Conservation (phyloP, 1,140 invertebrate species). For the Bombus fervidus region DNA sequence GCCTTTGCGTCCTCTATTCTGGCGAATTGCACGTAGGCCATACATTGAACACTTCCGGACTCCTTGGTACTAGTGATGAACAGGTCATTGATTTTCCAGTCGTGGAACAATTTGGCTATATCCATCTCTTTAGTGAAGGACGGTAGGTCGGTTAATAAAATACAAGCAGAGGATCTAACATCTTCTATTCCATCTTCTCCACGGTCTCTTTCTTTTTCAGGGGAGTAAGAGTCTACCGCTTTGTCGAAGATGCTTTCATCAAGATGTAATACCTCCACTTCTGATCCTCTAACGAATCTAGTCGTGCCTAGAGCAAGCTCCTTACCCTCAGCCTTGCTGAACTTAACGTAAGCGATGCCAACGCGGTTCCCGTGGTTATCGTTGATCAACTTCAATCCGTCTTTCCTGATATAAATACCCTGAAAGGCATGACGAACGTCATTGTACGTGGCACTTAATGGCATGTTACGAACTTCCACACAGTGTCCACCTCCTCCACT, state of each 20-base stretch:
- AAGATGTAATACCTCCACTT: slow-evolving; percentile 85
- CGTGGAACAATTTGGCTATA: slow-evolving; percentile 89
- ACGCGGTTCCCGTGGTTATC: slow-evolving; percentile 90
- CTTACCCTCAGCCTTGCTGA: slow-evolving; percentile 87
- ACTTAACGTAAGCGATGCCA: slow-evolving; percentile 91
- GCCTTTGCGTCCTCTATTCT: slow-evolving; percentile 86
- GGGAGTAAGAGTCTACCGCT: slow-evolving; percentile 85
- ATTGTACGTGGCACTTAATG: slow-evolving; percentile 86
- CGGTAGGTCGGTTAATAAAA: slow-evolving; percentile 88
- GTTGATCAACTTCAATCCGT: slow-evolving; percentile 93
- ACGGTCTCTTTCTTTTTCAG: slow-evolving; percentile 73
- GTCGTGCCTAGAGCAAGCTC: slow-evolving; percentile 85
- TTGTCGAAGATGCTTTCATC: slow-evolving; percentile 86
- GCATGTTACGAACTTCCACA: slow-evolving; percentile 88
- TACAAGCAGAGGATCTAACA: slow-evolving; percentile 80
- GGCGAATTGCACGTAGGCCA: slow-evolving; percentile 89
- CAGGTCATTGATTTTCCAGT: slow-evolving; percentile 86
- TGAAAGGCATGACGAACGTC: slow-evolving; percentile 92
- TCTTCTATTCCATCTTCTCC: slow-evolving; percentile 69
- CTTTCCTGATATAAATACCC: slow-evolving; percentile 89
- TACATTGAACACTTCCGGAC: slow-evolving; percentile 83
- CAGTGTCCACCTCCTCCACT: slow-evolving; percentile 80
- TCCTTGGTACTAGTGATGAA: slow-evolving; percentile 87
- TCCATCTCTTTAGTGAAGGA: slow-evolving; percentile 90
- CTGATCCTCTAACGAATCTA: slow-evolving; percentile 82